Evolutionary conservation across 2,113 vertebrate genomes (phyloP).

Genomic region (Uropsilus gracilis): DNA sequence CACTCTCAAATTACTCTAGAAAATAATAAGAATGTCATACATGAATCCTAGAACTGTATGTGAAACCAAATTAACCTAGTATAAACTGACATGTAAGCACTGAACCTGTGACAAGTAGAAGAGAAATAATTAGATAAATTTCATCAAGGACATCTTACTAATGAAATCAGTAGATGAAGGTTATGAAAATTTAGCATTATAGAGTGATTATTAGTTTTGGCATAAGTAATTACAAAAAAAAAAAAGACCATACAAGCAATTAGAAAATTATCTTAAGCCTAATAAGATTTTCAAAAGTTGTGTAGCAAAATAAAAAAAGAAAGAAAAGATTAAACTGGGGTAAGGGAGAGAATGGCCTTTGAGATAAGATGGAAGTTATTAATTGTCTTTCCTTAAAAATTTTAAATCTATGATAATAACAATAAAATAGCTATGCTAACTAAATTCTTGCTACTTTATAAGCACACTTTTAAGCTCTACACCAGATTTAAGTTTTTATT

Average conservation of each 20-base stretch:
- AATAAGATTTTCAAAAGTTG: background rate
- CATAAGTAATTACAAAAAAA: background rate
- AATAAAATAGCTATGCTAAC: background rate
- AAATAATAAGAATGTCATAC: background rate
- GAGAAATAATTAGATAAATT: background rate
- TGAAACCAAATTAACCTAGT: background rate
- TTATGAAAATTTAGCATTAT: background rate
- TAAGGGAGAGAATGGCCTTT: too few relatives aligned
- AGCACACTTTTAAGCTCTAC: background rate
- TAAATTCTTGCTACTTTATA: background rate
- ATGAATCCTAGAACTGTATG: background rate
- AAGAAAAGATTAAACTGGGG: too few relatives aligned
- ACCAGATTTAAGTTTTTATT: background rate
- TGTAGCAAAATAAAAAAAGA: background rate
- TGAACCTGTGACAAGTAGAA: background rate
- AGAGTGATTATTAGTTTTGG: background rate
- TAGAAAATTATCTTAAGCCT: background rate
- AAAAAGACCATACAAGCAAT: background rate
- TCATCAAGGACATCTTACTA: background rate
- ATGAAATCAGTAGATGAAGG: background rate
- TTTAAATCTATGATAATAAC: too few relatives aligned
- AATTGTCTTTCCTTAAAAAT: too few relatives aligned
- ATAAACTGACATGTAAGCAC: background rate
- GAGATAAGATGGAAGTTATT: too few relatives aligned
- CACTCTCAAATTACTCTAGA: background rate